Evolutionary conservation across 2,888 invertebrate species (phyloP), one percentile per base, ranked within the genome.

Genomic region (Pycnomerus fuliginosus): DNA sequence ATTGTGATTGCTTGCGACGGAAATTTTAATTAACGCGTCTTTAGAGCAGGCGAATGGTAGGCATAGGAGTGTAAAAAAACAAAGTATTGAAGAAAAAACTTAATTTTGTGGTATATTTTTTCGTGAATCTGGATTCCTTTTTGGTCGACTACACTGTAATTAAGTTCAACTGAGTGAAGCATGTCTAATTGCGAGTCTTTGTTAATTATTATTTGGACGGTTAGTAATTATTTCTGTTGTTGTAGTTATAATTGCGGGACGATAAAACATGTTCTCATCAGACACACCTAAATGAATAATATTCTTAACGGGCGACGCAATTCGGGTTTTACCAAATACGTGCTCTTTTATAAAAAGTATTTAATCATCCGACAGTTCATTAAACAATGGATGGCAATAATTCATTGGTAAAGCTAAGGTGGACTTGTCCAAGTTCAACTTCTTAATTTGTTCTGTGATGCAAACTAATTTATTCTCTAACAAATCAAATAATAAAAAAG

Each of bases 1-100:
- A 68, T 68, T 68, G 67, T 64, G 63, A 67, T 65, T 64, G 56
- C 57, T 50, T 45, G 44, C 56, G 59, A 58, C 63, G 63, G 63
- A 63, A 63, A 63, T 62, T 63, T 63, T 63, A 63, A 63, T 63
- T 60, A 63, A 35, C 11, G 20, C 20, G n/a, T n/a, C n/a, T n/a
- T n/a, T n/a, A n/a, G n/a, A n/a, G n/a, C n/a, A n/a, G n/a, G n/a
- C n/a, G n/a, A n/a, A n/a, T n/a, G n/a, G n/a, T n/a, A n/a, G n/a
- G n/a, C n/a, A n/a, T n/a, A n/a, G n/a, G n/a, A n/a, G n/a, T n/a
- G n/a, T n/a, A n/a, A n/a, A n/a, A n/a, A n/a, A n/a, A n/a, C n/a
- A n/a, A n/a, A n/a, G n/a, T n/a, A n/a, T n/a, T n/a, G n/a, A n/a
- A n/a, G n/a, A n/a, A n/a, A n/a, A n/a, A n/a, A n/a, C n/a, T n/a